A percentile compares a stretch with the other conserved stretches of the same genome.
Evolutionary conservation across 1,140 invertebrate genomes (phyloP).

Genomic region (Ooceraea biroi): DNA sequence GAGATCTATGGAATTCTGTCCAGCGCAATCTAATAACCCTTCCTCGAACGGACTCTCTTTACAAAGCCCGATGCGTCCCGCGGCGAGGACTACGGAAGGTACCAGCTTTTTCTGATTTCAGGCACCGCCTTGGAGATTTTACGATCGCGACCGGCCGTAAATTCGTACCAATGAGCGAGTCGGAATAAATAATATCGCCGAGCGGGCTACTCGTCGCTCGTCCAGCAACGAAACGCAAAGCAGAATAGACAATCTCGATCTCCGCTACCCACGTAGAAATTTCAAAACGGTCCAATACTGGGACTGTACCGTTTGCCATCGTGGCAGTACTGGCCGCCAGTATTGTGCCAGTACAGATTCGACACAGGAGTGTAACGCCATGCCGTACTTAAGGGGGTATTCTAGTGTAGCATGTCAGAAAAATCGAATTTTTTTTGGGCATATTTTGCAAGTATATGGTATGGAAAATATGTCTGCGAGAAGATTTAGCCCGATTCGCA

Average conservation of each 20-base stretch:
- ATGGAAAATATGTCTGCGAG: too few species aligned
- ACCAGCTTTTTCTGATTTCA: neutral
- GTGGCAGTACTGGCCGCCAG: too few species aligned
- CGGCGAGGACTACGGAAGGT: conserved; percentile 13
- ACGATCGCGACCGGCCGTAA: conserved; percentile 30
- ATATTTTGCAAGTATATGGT: too few species aligned
- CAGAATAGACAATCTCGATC: conserved; percentile 37
- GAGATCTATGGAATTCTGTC: conserved; percentile 23
- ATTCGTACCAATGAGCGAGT: conserved; percentile 43
- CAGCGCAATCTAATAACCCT: neutral
- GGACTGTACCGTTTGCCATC: too few species aligned
- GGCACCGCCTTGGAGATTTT: conserved; percentile 1
- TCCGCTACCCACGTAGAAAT: too few species aligned
- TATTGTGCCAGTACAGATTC: too few species aligned
- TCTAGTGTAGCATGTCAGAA: too few species aligned
- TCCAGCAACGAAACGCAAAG: neutral
- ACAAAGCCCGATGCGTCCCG: neutral
- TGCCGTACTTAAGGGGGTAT: too few species aligned
- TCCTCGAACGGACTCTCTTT: neutral
- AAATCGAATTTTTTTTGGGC: too few species aligned
- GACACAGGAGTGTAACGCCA: too few species aligned
- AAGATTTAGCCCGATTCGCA: too few species aligned
- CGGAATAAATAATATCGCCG: conserved; percentile 44
- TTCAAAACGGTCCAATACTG: too few species aligned
- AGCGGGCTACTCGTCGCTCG: conserved; percentile 8